Percentiles rank a stretch among this genome's conserved stretches.
Evolutionary conservation across 2,888 invertebrate species (phyloP).

Genomic region (Gryllus longicercus): DNA sequence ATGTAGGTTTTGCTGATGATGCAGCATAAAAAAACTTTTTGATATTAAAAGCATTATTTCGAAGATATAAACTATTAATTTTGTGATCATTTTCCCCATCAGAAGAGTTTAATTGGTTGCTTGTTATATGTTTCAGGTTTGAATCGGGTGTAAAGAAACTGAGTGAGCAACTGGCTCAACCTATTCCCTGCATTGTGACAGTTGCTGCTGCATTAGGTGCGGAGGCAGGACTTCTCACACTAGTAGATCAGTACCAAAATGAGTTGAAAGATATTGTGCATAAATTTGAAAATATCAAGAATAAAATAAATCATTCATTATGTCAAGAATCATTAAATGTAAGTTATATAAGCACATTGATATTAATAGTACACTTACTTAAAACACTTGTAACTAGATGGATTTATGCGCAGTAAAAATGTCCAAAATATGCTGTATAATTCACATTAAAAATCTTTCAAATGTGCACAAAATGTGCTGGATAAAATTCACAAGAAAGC

Average conservation of each 20-base stretch:
- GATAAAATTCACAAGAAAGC: too few relatives aligned
- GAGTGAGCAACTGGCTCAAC: conserved; percentile 33
- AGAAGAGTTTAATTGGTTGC: too few relatives aligned
- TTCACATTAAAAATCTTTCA: neutral
- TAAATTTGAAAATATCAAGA: conserved; percentile 36
- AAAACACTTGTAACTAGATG: too few relatives aligned
- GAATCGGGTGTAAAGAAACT: conserved; percentile 40
- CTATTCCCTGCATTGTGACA: neutral
- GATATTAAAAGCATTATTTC: too few relatives aligned
- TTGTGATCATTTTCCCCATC: too few relatives aligned
- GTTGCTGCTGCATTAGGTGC: neutral
- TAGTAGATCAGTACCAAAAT: conserved; percentile 24
- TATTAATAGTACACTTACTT: too few relatives aligned
- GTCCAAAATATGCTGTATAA: neutral
- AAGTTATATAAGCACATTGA: neutral
- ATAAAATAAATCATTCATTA: conserved; percentile 30
- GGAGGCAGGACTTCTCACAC: neutral
- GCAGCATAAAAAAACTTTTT: too few relatives aligned
- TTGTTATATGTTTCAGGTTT: conserved; percentile 37
- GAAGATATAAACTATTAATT: too few relatives aligned
- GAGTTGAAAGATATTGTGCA: conserved; percentile 34
- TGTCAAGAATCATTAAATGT: conserved; percentile 37
- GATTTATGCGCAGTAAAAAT: neutral
- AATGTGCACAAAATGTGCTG: neutral
- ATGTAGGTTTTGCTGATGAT: too few relatives aligned